Conservation (phyloP, 2,888 invertebrate genomes). For the Himalopsyche tibetana region DNA sequence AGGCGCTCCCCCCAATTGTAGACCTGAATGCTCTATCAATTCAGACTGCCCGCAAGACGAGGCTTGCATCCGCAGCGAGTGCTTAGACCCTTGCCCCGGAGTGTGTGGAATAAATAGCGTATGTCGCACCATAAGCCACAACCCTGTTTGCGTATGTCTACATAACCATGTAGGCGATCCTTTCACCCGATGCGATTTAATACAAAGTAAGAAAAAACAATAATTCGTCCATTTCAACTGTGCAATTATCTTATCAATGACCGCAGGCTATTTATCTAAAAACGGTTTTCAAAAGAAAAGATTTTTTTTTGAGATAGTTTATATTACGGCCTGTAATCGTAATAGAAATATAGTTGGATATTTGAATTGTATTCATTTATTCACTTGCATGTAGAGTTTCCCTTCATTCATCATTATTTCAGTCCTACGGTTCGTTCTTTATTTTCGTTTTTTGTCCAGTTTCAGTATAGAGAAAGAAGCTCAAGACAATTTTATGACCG, state of each 20-base stretch:
- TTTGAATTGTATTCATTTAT: too few species aligned
- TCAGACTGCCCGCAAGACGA: slow-evolving; percentile 85
- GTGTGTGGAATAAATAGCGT: slow-evolving; percentile 85
- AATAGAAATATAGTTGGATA: too few species aligned
- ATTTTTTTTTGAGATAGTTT: too few species aligned
- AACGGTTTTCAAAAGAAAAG: too few species aligned
- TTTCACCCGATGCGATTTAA: slow-evolving; percentile 78
- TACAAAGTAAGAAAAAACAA: slow-evolving; percentile 69
- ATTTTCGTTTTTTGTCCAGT: too few species aligned
- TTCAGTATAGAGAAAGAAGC: too few species aligned
- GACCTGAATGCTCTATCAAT: slow-evolving; percentile 88
- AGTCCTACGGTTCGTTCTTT: too few species aligned
- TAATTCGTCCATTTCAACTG: background rate
- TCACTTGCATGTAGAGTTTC: too few species aligned
- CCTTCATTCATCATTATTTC: too few species aligned
- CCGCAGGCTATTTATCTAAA: background rate
- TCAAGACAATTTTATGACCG: too few species aligned
- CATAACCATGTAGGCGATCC: slow-evolving; percentile 84
- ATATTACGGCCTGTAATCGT: too few species aligned
- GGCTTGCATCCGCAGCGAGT: slow-evolving; percentile 87
- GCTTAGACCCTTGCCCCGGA: slow-evolving; percentile 87
- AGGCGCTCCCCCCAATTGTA: slow-evolving; percentile 83
- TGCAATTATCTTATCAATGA: background rate
- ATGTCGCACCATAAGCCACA: slow-evolving; percentile 85
- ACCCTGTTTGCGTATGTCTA: slow-evolving; percentile 83